Evolutionary conservation across 2,888 invertebrate genomes (phyloP), one percentile per base, ranked within the genome.

Genomic region (Xiphydria camelus): DNA sequence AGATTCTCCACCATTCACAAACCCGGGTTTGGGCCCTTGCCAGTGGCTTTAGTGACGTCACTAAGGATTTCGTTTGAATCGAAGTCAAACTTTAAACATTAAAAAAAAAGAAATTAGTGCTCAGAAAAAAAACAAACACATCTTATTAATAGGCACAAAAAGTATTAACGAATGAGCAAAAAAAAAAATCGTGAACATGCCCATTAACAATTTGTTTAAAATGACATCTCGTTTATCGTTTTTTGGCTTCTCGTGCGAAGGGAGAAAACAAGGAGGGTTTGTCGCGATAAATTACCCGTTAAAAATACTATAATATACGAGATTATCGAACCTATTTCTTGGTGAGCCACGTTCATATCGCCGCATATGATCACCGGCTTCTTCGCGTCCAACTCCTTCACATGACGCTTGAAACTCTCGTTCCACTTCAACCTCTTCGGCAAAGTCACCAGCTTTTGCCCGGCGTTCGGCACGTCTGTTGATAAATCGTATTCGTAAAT

Each of bases 301-400:
- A 31, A 19, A 23, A 14, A 5, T 20, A 42, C 37, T 18, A 43
- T n/a, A 26, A 15, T 32, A 10, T 29, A 21, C 19, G 49, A 37
- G 36, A 29, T 41, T 47, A 40, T 59, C 74, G 59, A 74, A 90
- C 91, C 91, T 69, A 97, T 96, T 80, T 94, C 94, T 54, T 84
- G 78, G 75, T 99, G 98, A 14, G 98, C 89, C 5, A 99, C 98
- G 77, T 99, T 99, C 84, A 99, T 86, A 76, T 99, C 99, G 0
- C 99, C 99, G 68, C 91, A 91, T 62, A 97, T 82, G 45, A 99
- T 88, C 6, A 99, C 92, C 5, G 97, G 94, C 71, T 99, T 99
- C 61, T 87, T 85, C 49, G 82, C 79, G 76, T 98, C 92, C 55
- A 98, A 79, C 37, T 84, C 80, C 64, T 87, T 83, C 9, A 98